Evolutionary conservation across 30 jellyfish, hydroid and myxozoan genomes (phyloP), one percentile per base, ranked within the genome.

Genomic region (Aurelia sp.): DNA sequence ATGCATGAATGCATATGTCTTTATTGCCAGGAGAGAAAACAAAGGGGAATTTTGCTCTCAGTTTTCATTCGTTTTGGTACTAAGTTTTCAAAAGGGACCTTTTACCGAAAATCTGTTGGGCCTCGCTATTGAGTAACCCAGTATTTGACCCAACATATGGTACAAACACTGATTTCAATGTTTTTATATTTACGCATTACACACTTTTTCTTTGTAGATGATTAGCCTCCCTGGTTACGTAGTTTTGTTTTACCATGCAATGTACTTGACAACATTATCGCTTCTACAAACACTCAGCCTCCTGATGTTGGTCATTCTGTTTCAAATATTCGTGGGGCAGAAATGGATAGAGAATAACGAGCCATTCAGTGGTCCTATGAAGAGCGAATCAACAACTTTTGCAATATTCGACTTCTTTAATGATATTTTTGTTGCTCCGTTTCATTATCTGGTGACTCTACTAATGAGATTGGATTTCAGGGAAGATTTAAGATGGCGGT

Each of bases 331-430:
- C 53, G 95, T 91, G 35, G 97, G 97, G 4, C 97, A 91, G 52
- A 84, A 84, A 51, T 91, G 97, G 97, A 83, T 91, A 11, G 97
- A 91, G 48, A 78, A 78, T 51, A 64, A 52, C 13, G 97, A 91
- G 51, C 92, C 95, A 27, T 83, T 84, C 19, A 71, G 92, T 73
- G 89, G 88, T 41, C 92, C 95, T 10, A n/a, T 67, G 41, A 91
- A 83, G 63, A 84, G 96, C 22, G 86, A 76, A 13, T 74, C 89
- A 12, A 41, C 88, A 4, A 87, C 65, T 24, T 91, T 91, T 74
- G 88, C 92, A 30, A 74, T 78, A 38, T 21, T 61, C n/a, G 97
- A 91, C 58, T 55, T 55, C 35, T 79, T 67, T 33, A 91, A 78
- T 78, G 96, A 91, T 33, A 57, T 84, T 41, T 84, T 91, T 55